Conservation (phyloP, 2,797 vertebrate genomes). For the Bucorvus abyssinicus region DNA sequence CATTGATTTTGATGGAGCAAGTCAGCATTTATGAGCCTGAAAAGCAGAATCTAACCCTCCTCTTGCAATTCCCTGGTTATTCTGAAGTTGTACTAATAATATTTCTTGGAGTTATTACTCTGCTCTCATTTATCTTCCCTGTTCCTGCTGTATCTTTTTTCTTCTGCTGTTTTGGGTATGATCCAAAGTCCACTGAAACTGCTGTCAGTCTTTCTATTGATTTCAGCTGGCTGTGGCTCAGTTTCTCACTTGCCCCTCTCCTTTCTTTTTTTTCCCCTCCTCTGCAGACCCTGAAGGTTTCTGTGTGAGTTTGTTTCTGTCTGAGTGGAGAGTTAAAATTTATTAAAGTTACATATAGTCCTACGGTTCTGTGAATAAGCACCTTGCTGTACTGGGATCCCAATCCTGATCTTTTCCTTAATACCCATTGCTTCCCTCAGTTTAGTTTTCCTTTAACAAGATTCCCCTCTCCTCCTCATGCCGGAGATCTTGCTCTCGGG, state of each 20-base stretch:
- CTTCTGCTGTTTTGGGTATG: neutral
- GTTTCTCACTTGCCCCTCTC: neutral
- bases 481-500: neutral
- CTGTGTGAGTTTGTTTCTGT: neutral
- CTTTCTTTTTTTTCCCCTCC: neutral
- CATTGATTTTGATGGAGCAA: constrained; percentile 10
- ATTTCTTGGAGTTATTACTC: constrained; percentile 14
- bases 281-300: neutral
- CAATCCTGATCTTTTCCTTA: neutral
- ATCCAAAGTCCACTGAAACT: neutral
- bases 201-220: neutral
- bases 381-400: neutral
- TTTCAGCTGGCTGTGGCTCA: neutral
- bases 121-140: neutral
- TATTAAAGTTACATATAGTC: neutral
- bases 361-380: neutral
- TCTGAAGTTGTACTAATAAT: neutral
- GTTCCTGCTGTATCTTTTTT: neutral
- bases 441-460: neutral
- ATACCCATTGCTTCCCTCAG: neutral
- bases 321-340: neutral
- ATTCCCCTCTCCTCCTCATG: neutral
- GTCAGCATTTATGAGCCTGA: neutral
- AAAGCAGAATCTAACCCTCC: neutral
- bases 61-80: neutral